Evolutionary conservation across 2,888 invertebrate species (phyloP).

Genomic region (Didymodactylos carnosus): DNA sequence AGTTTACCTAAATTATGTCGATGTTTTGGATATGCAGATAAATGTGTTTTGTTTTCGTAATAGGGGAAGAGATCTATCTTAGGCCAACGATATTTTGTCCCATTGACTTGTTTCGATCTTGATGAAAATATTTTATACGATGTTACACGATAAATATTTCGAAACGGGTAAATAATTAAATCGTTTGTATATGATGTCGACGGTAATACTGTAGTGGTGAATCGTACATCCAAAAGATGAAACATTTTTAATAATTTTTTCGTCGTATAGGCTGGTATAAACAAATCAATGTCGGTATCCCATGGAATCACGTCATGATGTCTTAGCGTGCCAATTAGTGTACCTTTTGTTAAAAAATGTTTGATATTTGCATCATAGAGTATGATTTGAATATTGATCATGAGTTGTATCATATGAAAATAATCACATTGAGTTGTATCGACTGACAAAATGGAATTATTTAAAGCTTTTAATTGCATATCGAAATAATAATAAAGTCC

Average conservation of each 20-base stretch:
- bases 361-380: not conserved
- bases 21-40: not conserved
- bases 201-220: not conserved
- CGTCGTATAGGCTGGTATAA: not conserved
- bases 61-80: not conserved
- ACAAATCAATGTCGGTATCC: not conserved
- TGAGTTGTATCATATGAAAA: not conserved
- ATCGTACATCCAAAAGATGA: not conserved
- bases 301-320: not conserved
- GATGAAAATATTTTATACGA: not conserved
- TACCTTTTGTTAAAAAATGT: not conserved
- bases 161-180: not conserved
- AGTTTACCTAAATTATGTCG: not conserved
- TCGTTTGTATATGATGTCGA: not conserved
- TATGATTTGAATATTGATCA: not conserved
- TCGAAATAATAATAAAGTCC: not conserved
- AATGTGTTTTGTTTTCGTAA: not conserved
- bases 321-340: not conserved
- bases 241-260: not conserved
- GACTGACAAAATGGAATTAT: not conserved
- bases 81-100: not conserved
- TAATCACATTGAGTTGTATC: not conserved
- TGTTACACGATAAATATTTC: not conserved
- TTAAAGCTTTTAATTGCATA: not conserved
- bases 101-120: not conserved